phyloP scores from a whole-genome alignment of 2,113 vertebrate genomes.

The Notarius quadriscutis region DNA sequence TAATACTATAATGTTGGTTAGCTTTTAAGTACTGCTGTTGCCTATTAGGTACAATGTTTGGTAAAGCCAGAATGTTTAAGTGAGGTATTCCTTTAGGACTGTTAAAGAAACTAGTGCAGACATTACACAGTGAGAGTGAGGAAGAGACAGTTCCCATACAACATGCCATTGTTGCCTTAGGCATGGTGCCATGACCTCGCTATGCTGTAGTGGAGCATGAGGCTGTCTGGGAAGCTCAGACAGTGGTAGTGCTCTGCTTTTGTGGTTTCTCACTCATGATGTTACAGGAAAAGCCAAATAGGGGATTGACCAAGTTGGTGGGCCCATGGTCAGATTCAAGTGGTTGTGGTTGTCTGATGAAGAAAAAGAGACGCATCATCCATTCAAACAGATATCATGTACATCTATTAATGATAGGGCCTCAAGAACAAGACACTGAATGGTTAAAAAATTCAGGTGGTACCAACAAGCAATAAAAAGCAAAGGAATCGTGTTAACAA shows the following conservation, averaged over 20 bases:
- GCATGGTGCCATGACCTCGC: slow-evolving; percentile 67
- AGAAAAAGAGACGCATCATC: not conserved
- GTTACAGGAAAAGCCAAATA: slow-evolving; percentile 68
- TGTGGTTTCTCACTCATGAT: slow-evolving; percentile 70
- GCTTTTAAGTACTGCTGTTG: not conserved
- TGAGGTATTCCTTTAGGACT: not conserved
- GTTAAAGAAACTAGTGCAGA: slow-evolving; percentile 2
- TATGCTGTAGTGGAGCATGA: slow-evolving; percentile 54
- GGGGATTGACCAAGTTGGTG: slow-evolving; percentile 67
- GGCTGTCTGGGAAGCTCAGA: slow-evolving; percentile 55
- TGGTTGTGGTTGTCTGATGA: slow-evolving; percentile 62
- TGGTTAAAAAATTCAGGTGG: not conserved
- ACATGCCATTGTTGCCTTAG: slow-evolving; percentile 62
- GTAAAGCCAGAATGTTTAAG: not conserved
- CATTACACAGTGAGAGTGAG: slow-evolving; percentile 15
- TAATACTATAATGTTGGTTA: not conserved
- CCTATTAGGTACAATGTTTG: too few species aligned
- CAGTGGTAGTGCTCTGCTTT: slow-evolving; percentile 57
- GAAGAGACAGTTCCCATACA: slow-evolving; percentile 69
- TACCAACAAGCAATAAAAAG: not conserved
- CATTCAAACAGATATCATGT: slow-evolving; percentile 34
- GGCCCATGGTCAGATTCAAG: slow-evolving; percentile 61
- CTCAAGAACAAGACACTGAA: not conserved
- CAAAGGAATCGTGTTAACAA: not conserved
- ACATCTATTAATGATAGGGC: not conserved